These are phyloP conservation scores for Cryptophagus acutangulus DNA, from an alignment of 2,888 invertebrate species.

Conservation along the genomic window DNA sequence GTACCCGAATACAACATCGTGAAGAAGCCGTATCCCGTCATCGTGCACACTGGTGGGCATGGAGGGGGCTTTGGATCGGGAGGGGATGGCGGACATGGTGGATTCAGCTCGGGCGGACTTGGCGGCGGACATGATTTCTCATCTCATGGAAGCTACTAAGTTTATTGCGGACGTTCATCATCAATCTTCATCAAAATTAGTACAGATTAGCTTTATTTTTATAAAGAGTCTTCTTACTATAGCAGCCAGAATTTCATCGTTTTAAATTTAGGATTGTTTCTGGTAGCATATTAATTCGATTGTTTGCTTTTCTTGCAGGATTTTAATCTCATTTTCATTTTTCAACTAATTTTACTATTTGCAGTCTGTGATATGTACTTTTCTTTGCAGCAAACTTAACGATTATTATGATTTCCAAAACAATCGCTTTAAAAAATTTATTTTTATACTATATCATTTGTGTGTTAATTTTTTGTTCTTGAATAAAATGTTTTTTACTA, in stretches of 20 bases:
- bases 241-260: neutral
- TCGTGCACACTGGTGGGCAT: slow-evolving; percentile 33
- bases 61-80: slow-evolving; percentile 17
- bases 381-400: too few relatives aligned
- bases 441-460: too few relatives aligned
- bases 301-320: too few relatives aligned
- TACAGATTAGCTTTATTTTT: slow-evolving; percentile 1
- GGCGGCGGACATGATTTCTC: slow-evolving; percentile 23
- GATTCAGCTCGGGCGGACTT: slow-evolving; percentile 20
- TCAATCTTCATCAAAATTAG: neutral
- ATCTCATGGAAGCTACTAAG: slow-evolving; percentile 14
- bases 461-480: too few relatives aligned
- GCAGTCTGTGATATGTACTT: too few relatives aligned
- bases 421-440: too few relatives aligned
- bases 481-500: too few relatives aligned
- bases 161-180: too few relatives aligned
- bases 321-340: too few relatives aligned
- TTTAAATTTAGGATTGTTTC: neutral
- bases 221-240: slow-evolving; percentile 1
- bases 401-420: too few relatives aligned
- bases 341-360: too few relatives aligned
- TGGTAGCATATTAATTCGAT: too few relatives aligned
- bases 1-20: slow-evolving; percentile 51
- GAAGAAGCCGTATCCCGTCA: slow-evolving; percentile 51
- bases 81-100: slow-evolving; percentile 15